Percentiles rank a stretch among this genome's conserved stretches.
These are phyloP conservation scores for Nesoenas mayeri DNA, from an alignment of 2,113 vertebrate species.

Conservation along the genomic window DNA sequence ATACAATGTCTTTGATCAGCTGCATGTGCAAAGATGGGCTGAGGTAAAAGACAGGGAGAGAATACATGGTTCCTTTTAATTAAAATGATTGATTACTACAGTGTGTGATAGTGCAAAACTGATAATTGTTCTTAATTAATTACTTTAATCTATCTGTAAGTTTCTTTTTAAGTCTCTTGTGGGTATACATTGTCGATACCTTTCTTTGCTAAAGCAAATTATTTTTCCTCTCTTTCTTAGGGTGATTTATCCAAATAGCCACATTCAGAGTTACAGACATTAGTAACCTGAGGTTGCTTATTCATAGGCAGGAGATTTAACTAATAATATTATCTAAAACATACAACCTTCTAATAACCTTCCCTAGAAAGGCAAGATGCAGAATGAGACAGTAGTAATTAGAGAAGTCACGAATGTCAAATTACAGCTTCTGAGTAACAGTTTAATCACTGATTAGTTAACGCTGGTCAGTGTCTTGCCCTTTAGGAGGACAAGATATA, in stretches of 20 bases:
- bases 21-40: not conserved
- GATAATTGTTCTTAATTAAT: constrained; percentile 50
- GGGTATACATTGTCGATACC: not conserved
- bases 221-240: not conserved
- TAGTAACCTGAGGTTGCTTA: not conserved
- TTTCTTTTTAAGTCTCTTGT: constrained; percentile 3
- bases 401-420: not conserved
- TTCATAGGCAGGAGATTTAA: not conserved
- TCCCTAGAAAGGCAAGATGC: not conserved
- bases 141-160: constrained; percentile 14
- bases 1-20: not conserved
- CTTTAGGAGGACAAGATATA: not conserved
- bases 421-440: not conserved
- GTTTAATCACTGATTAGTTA: not conserved
- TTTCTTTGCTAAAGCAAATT: constrained; percentile 21
- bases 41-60: not conserved
- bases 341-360: not conserved
- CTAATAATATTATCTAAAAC: not conserved
- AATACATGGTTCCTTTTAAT: constrained; percentile 30
- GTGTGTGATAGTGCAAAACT: constrained; percentile 5
- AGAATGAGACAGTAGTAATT: not conserved
- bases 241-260: not conserved
- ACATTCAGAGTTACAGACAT: not conserved
- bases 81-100: constrained; percentile 54
- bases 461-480: not conserved